Evolutionary conservation across 2,888 invertebrate species (phyloP), one percentile per base, ranked within the genome.

Genomic region (Oscheius sp.): DNA sequence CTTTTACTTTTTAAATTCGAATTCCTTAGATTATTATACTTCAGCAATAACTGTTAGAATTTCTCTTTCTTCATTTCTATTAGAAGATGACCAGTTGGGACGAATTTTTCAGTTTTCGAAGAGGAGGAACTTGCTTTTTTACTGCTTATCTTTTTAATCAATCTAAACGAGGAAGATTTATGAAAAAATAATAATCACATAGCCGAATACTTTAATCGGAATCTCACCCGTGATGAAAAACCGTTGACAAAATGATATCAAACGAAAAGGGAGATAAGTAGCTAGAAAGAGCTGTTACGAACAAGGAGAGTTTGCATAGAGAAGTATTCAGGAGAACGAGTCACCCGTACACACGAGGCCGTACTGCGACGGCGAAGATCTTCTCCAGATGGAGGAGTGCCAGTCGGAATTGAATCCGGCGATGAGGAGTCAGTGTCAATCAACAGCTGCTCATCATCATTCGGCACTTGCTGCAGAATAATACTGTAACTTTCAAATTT

Each of bases 401-500:
- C 20, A 3, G 34, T 20, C 37, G 55, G 55, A 55, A 34, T 33
- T 15, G 55, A 55, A 34, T 55, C 55, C 31, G 55, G 34, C n/a
- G 58, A 25, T 2, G 25, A 34, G 20, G 64, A 33, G 33, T 33
- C 45, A 6, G 48, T 45, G 34, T 64, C 64, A 5, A 64, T 64
- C 17, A 64, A 23, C n/a, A 64, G 48, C 50, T 64, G 64, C 50
- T 64, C 48, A n/a, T 64, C 64, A 25, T 64, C 64, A n/a, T 64
- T 34, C n/a, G 25, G 31, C 27, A 61, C 27, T 39, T 23, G n/a
- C 61, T 61, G 31, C 3, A 25, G 39, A 15, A 39, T 37, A 23
- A 5, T n/a, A n/a, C n/a, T n/a, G n/a, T n/a, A n/a, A n/a, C n/a
- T n/a, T n/a, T n/a, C n/a, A n/a, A 37, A 23, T 8, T 10, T 52